Base-by-base conservation (phyloP, 1,140 invertebrate genomes). In the Pseudomyrmex cubaensis region DNA sequence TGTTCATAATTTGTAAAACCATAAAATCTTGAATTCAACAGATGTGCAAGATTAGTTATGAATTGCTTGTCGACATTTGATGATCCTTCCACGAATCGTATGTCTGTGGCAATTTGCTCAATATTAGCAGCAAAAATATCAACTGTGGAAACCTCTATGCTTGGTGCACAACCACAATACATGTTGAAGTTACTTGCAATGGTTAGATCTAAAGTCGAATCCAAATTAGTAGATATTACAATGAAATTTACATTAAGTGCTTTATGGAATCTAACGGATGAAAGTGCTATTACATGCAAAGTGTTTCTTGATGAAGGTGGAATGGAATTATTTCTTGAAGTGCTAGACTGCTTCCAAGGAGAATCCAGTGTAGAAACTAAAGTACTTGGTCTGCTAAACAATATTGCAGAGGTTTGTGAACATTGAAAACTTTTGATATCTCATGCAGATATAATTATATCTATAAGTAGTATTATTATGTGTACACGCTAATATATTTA, bases 51-150 rank as follows among this genome's bases (percentile, higher is more conserved):
- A 90, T 94, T 97, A 61, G 97, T 97, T n/a, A 95, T 97, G 94
- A 96, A 97, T 89, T 97, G 96, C 90, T 93, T 98, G 2, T 97
- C 96, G 87, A 92, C 95, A 5, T 97, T 97, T 92, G 95, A 97
- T 63, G 97, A 97, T 90, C 92, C 95, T 10, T 96, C 96, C 52
- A 97, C 97, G 96, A 97, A 97, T 90, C 94, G 97, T 69, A 97
- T 98, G 97, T 97, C 96, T 57, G 97, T 98, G 15, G 97, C 97
- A 2, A 98, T 98, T 84, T 97, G 97, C 90, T 97, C 97, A 72
- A 98, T 98, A 75, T 87, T 95, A 88, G 96, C 96, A 48, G 96
- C 96, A 13, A 95, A 97, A 94, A 97, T 98, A 83, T 96, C 97
- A 8, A 97, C 97, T 0, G 93, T 95, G 17, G 96, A 97, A 93